phyloP scores from a whole-genome alignment of 2,113 vertebrate genomes.

The Phalacrocorax aristotelis region DNA sequence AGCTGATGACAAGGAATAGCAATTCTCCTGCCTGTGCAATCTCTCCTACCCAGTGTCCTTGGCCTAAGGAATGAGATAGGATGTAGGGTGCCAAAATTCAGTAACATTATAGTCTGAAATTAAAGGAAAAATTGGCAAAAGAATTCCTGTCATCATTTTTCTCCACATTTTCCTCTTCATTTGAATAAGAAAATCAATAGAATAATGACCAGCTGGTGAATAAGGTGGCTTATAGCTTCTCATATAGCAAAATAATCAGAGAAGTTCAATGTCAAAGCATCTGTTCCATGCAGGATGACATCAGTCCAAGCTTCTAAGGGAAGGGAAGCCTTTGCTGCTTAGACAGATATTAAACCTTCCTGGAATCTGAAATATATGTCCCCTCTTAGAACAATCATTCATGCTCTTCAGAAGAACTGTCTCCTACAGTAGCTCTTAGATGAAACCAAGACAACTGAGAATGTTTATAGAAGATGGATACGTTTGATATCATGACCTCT shows the following conservation, averaged over 20 bases:
- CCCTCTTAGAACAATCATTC: not conserved
- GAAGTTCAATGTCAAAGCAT: constrained; percentile 3
- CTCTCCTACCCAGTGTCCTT: not conserved
- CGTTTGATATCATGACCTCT: not conserved
- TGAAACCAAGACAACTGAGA: not conserved
- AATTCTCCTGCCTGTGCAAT: not conserved
- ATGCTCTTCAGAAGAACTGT: not conserved
- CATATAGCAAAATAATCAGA: not conserved
- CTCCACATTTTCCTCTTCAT: not conserved
- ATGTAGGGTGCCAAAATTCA: not conserved
- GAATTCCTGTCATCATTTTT: not conserved
- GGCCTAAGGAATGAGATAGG: not conserved
- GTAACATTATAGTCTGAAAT: not conserved
- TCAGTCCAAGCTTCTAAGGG: not conserved
- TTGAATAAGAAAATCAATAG: not conserved
- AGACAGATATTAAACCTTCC: constrained; percentile 2
- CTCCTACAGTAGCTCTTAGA: not conserved
- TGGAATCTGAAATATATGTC: not conserved
- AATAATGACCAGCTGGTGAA: not conserved
- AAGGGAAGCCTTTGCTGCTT: not conserved
- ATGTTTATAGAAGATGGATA: not conserved
- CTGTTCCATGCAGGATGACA: not conserved
- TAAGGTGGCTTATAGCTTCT: not conserved
- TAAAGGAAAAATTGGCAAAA: not conserved
- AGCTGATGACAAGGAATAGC: not conserved